Conservation (phyloP, 1,140 invertebrate species). For the Portunus trituberculatus region DNA sequence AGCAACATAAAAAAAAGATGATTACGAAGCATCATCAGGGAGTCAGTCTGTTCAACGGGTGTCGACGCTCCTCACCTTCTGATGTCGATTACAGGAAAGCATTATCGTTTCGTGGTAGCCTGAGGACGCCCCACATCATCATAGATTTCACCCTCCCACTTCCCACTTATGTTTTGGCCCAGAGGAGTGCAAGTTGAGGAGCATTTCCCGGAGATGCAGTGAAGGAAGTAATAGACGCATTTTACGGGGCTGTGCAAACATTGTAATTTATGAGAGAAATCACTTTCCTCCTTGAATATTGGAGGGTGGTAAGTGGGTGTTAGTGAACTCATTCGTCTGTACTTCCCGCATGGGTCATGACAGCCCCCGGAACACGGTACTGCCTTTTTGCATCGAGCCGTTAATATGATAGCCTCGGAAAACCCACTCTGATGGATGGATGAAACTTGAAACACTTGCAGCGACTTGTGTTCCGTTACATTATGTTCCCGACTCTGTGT, state of each 20-base stretch:
- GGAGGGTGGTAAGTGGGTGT: background rate
- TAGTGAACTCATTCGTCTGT: background rate
- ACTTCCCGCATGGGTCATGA: background rate
- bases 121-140: background rate
- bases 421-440: background rate
- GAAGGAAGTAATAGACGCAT: slow-evolving; percentile 47
- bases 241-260: slow-evolving; percentile 30
- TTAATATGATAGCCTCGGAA: background rate
- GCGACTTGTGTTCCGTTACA: background rate
- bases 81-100: background rate
- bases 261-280: slow-evolving; percentile 24
- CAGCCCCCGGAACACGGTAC: background rate
- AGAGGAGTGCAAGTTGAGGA: background rate
- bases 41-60: background rate
- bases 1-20: too few species aligned
- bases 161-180: background rate
- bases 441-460: background rate
- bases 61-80: background rate
- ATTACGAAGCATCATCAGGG: background rate
- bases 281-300: slow-evolving; percentile 33
- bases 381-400: background rate
- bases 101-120: background rate
- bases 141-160: slow-evolving; percentile 52
- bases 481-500: background rate
- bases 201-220: background rate